These are phyloP conservation scores for Cygnus buccinator DNA, from an alignment of 2,113 vertebrate species.

Conservation along the genomic window DNA sequence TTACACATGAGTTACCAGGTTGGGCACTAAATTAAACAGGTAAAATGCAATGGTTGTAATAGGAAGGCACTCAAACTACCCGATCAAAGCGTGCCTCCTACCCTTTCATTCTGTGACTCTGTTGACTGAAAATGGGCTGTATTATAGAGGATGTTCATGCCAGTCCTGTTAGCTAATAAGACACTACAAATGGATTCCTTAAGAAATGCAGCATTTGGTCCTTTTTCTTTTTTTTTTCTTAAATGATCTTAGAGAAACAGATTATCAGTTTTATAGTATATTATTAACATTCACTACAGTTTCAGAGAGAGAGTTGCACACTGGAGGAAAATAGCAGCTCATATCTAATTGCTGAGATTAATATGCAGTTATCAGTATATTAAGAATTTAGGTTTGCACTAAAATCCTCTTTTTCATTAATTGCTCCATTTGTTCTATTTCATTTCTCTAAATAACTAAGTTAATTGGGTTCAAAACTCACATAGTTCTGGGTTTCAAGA, in stretches of 20 bases:
- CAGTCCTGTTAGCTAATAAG: background rate
- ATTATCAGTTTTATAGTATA: background rate
- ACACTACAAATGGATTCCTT: background rate
- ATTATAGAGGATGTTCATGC: background rate
- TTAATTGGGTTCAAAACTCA: background rate
- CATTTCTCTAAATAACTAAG: background rate
- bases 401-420: background rate
- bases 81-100: background rate
- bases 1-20: background rate
- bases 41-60: background rate
- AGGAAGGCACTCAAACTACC: background rate
- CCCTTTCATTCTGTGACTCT: background rate
- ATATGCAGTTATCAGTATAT: background rate
- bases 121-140: background rate
- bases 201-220: background rate
- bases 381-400: background rate
- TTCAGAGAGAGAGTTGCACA: background rate
- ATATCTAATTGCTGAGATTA: constrained; percentile 3
- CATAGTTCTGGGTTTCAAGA: background rate
- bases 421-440: background rate
- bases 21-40: background rate
- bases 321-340: background rate
- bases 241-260: background rate
- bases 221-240: background rate
- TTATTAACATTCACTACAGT: background rate